These are phyloP conservation scores for Lasius platythorax DNA, from an alignment of 2,888 invertebrate genomes.

Conservation along the genomic window DNA sequence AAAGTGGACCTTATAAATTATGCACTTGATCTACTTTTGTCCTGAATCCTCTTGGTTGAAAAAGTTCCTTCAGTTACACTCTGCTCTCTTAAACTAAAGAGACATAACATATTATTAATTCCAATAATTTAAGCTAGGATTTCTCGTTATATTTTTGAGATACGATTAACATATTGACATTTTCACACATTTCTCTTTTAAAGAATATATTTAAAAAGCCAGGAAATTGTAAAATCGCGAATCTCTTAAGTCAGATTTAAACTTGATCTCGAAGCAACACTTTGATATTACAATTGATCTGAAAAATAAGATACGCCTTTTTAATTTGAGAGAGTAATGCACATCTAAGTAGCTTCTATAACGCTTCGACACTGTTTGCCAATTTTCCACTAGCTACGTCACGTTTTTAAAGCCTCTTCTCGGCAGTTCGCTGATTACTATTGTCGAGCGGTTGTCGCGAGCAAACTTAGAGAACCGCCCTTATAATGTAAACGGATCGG, in stretches of 20 bases:
- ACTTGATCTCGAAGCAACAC: background rate
- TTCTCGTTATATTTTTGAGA: background rate
- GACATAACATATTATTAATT: slow-evolving; percentile 13
- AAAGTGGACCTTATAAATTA: slow-evolving; percentile 34
- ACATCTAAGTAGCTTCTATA: background rate
- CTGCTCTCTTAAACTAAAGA: background rate
- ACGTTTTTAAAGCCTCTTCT: slow-evolving; percentile 11
- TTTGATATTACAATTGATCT: background rate
- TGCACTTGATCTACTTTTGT: slow-evolving; percentile 26
- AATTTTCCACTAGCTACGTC: background rate
- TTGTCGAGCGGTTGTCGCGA: slow-evolving; percentile 56
- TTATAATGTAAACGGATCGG: slow-evolving; percentile 63
- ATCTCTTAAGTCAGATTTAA: background rate
- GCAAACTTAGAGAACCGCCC: slow-evolving; percentile 60
- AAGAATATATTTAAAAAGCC: background rate
- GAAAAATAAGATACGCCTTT: background rate
- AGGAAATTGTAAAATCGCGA: background rate
- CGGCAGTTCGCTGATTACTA: slow-evolving; percentile 47
- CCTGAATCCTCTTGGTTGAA: background rate
- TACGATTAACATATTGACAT: background rate
- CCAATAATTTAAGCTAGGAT: background rate
- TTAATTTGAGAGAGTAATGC: background rate
- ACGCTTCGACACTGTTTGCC: background rate
- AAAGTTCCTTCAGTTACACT: slow-evolving; percentile 5
- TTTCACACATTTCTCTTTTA: background rate